Base-by-base conservation (phyloP, 2,888 invertebrate genomes). In the Cheilosia variabilis region DNA sequence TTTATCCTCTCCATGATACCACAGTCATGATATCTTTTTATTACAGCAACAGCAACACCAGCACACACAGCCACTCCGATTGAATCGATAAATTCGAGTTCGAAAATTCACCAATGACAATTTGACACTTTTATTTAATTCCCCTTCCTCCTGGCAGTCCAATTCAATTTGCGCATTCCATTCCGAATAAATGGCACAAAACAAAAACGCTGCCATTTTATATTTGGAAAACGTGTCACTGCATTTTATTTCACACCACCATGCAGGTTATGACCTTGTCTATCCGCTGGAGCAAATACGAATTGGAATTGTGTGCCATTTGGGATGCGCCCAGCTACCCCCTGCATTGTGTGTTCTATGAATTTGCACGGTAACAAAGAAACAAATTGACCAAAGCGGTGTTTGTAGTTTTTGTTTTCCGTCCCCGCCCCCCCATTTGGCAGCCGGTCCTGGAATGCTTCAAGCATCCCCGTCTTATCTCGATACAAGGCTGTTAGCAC, bases 81-180 rank as follows among this genome's bases (percentile, higher is more conserved):
- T 75, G 66, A 80, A 84, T 84, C 84, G 80, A 84, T 84, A 84
- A 84, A 84, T 84, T 80, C 80, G 76, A 76, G 84, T 80, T 84
- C 80, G 66, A 24, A 80, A 71, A 69, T 71, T 66, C 19, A n/a
- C 60, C 69, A 65, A 63, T 65, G 75, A 80, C 80, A 80, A 58
- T 75, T 84, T 84, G 84, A 71, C 84, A 84, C 45, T 84, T 84
- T 80, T 80, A 76, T 84, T 84, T 80, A 65, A 69, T 69, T 43
- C 57, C n/a, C 24, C 37, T 31, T 22, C 50, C 72, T 41, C 19
- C 71, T 9, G 45, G 53, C 22, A 45, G 22, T 68, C 13, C 66
- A 62, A 72, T 57, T 66, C 53, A 60, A 82, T 45, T 60, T 66
- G 19, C 53, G 43, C 58, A 58, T 41, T 62, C 62, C 69, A 41